A percentile compares a stretch with the other conserved stretches of the same genome.
Evolutionary conservation across 1,140 invertebrate genomes (phyloP).

Genomic region (Drosophila fuyamai): DNA sequence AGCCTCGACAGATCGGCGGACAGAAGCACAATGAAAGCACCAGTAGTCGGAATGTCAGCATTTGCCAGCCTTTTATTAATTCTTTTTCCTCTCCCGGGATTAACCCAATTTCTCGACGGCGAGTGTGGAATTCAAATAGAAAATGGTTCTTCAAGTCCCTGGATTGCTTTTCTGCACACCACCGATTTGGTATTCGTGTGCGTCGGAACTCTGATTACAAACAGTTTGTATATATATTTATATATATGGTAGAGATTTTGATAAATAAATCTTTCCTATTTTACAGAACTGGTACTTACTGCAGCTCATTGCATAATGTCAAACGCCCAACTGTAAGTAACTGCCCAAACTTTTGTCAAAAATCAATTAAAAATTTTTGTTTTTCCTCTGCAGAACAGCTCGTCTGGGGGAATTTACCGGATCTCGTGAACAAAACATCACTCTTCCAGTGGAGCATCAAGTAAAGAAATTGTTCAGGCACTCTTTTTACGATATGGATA

Average conservation of each 20-base stretch:
- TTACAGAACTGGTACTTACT: background rate
- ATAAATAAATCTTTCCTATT: background rate
- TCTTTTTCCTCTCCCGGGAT: background rate
- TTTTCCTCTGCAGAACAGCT: background rate
- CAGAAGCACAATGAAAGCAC: background rate
- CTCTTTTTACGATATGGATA: background rate
- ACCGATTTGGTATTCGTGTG: background rate
- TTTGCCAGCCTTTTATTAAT: background rate
- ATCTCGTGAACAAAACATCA: no score
- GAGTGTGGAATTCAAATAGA: background rate
- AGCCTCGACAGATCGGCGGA: background rate
- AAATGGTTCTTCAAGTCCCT: background rate
- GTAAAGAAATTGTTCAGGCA: background rate
- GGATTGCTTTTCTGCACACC: slow-evolving; percentile 2
- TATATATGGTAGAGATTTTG: background rate
- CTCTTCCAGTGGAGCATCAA: background rate
- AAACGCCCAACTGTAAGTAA: background rate
- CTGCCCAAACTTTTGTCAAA: background rate
- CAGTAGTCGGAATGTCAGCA: background rate
- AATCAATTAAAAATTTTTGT: background rate
- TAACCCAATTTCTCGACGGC: background rate
- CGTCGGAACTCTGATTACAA: background rate
- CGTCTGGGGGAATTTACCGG: background rate
- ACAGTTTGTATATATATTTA: background rate
- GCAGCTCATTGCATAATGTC: slow-evolving; percentile 2